Base-by-base conservation (phyloP, 2,797 vertebrate species). In the Pachyuromys duprasi region DNA sequence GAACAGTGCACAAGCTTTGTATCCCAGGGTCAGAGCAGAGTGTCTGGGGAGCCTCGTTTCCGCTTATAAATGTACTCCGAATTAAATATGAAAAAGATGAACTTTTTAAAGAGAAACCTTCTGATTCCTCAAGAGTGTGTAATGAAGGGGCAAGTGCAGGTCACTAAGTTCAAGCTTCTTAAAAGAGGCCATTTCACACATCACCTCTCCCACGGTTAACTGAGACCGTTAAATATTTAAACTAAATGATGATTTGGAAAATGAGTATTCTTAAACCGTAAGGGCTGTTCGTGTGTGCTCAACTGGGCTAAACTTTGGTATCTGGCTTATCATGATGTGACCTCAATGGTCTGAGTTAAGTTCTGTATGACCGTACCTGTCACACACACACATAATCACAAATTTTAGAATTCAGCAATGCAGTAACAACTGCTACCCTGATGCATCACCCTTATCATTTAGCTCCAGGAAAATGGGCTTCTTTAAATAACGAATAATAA, bases 61-160 rank as follows among this genome's bases (percentile, higher is more conserved):
- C 75, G n/a, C 31, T 90, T 91, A 74, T 60, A 95, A 80, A 76
- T 90, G 15, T 78, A 39, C 92, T 28, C 45, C 72, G n/a, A 93
- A 67, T 75, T 92, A 89, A 89, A 94, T 63, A 45, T 53, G 22
- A 80, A 90, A 94, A 33, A 18, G 9, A 24, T 95, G 80, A 79
- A 15, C 17, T 0, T 74, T 15, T 4, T 62, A 55, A 69, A 88
- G 83, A 42, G 45, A 82, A 89, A 55, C 1, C 2, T n/a, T 89
- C 0, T 0, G n/a, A 80, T 86, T 93, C 92, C 39, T 55, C 15
- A 26, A 74, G 60, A 42, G 42, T 49, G 53, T 55, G 31, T 42
- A 78, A 53, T 33, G 11, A 84, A 91, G 65, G 45, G 39, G 0
- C 7, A 89, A 69, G 33, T 28, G 8, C 49, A 24, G 22, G 0